phyloP scores from a whole-genome alignment of 2,888 invertebrate genomes.

The Parnassius mnemosyne region DNA sequence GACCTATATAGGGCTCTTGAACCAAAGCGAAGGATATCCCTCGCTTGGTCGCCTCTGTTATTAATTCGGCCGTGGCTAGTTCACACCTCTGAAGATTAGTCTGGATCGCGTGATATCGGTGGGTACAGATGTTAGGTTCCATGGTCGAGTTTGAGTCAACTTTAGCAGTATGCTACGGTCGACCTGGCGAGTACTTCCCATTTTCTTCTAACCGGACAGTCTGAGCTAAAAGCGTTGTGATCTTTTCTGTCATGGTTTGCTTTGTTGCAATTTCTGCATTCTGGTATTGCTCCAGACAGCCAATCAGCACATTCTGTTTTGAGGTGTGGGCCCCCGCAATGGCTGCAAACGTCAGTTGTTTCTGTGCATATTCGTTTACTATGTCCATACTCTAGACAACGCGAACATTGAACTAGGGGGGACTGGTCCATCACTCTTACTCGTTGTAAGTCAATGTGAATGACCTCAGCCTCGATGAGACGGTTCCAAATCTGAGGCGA shows the following conservation, averaged over 20 bases:
- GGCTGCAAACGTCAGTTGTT: background rate
- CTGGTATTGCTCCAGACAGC: background rate
- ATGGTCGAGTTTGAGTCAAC: too few relatives aligned
- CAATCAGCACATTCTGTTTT: background rate
- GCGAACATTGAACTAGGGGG: too few relatives aligned
- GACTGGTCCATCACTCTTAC: background rate
- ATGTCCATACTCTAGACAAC: background rate
- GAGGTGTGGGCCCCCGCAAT: constrained; percentile 3
- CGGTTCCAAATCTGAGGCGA: too few relatives aligned
- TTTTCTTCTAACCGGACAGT: too few relatives aligned
- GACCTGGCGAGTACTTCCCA: too few relatives aligned
- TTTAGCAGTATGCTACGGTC: too few relatives aligned
- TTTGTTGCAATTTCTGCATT: constrained; percentile 3
- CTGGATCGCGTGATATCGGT: background rate
- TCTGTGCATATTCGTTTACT: background rate
- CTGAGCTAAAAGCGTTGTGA: too few relatives aligned
- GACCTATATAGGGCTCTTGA: background rate
- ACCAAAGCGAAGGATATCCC: background rate
- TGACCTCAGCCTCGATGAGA: background rate
- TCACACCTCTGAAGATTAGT: too few relatives aligned
- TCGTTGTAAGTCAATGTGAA: constrained; percentile 7
- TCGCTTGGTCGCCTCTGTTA: too few relatives aligned
- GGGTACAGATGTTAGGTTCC: background rate
- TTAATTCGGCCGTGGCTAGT: too few relatives aligned
- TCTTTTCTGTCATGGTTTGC: background rate